Conservation (phyloP, 23 tunicate genomes). For the Clavelina lepadiformis region DNA sequence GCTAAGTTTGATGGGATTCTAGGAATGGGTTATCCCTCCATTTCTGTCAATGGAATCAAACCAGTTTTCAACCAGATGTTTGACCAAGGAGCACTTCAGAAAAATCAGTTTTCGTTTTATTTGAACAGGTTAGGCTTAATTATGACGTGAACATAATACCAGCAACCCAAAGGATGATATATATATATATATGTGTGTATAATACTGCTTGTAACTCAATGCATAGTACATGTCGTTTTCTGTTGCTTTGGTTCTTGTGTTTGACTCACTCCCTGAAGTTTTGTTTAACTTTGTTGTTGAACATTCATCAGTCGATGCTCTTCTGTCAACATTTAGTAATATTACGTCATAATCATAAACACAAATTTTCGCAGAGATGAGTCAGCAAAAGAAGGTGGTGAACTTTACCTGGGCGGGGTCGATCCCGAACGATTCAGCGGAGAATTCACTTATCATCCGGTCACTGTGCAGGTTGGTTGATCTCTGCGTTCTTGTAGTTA, state of each 20-base stretch:
- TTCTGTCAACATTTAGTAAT: too few species aligned
- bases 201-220: too few species aligned
- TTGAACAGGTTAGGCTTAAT: slow-evolving; percentile 79
- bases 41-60: slow-evolving; percentile 56
- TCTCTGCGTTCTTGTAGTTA: too few species aligned
- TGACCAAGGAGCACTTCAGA: slow-evolving; percentile 28
- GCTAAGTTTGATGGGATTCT: slow-evolving; percentile 93
- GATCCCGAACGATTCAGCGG: slow-evolving; percentile 52
- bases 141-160: too few species aligned
- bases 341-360: too few species aligned
- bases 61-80: slow-evolving; percentile 90
- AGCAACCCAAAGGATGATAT: too few species aligned
- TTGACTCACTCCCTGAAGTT: too few species aligned
- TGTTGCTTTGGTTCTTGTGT: too few species aligned
- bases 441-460: slow-evolving; percentile 47
- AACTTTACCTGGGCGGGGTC: slow-evolving; percentile 75
- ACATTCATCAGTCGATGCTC: too few species aligned
- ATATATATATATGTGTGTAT: too few species aligned
- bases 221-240: too few species aligned
- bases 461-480: slow-evolving; percentile 55
- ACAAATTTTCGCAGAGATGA: slow-evolving; percentile 42
- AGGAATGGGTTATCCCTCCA: slow-evolving; percentile 73
- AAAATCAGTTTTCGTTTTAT: slow-evolving; percentile 71
- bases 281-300: too few species aligned
- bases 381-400: slow-evolving; percentile 57